These are phyloP conservation scores for Eilema sororculum DNA, from an alignment of 2,888 invertebrate species.

Conservation along the genomic window DNA sequence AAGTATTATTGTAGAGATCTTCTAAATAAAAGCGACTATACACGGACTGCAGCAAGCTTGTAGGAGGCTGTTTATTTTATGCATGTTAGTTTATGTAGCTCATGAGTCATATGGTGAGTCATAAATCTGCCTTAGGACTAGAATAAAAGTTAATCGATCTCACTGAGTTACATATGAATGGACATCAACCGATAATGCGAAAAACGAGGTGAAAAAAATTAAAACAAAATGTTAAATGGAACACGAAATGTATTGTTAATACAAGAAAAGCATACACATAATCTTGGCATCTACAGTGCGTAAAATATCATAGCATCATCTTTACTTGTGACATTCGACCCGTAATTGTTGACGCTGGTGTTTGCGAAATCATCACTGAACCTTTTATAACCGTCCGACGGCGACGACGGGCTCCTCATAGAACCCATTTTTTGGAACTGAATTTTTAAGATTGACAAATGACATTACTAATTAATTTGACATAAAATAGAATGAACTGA, in stretches of 20 bases:
- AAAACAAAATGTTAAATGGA: constrained; percentile 80
- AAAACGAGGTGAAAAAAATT: constrained; percentile 68
- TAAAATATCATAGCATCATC: constrained; percentile 75
- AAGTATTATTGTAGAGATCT: constrained; percentile 16
- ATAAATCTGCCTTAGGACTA: constrained; percentile 59
- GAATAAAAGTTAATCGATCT: constrained; percentile 61
- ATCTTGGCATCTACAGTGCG: constrained; percentile 82
- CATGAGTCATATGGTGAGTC: constrained; percentile 78
- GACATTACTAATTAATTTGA: constrained; percentile 24
- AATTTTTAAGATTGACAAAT: constrained; percentile 41
- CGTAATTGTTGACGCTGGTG: constrained; percentile 87
- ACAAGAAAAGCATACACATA: constrained; percentile 79
- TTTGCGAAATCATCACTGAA: constrained; percentile 88
- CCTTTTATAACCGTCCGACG: constrained; percentile 89
- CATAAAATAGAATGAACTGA: background rate
- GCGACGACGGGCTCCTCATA: constrained; percentile 86
- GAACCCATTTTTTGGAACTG: constrained; percentile 85
- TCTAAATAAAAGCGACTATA: constrained; percentile 45
- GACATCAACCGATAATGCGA: constrained; percentile 55
- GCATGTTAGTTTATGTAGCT: constrained; percentile 57
- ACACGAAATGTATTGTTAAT: constrained; percentile 81
- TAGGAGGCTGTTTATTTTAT: constrained; percentile 63
- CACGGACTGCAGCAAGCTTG: constrained; percentile 51
- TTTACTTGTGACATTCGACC: constrained; percentile 89
- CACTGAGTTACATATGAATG: constrained; percentile 44